Conservation (phyloP, 2,888 invertebrate genomes). For the Fragum fragum region DNA sequence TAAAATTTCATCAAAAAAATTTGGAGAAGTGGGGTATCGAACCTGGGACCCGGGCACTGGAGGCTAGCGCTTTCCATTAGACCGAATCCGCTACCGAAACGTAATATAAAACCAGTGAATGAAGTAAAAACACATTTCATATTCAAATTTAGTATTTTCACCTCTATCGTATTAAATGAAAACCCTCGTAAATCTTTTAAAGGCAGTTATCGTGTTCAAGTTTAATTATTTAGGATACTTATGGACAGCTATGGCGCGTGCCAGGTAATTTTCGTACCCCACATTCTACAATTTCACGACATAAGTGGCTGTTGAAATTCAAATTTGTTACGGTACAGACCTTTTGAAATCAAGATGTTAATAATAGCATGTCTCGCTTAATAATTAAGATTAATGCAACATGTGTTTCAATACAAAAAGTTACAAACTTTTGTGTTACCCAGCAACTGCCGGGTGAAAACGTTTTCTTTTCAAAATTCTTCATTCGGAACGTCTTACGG, state of each 20-base stretch:
- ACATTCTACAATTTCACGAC: background rate
- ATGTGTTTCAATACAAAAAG: constrained; percentile 29
- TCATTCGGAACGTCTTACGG: constrained; percentile 24
- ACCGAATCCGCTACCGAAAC: too few species aligned
- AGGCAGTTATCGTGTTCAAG: constrained; percentile 3
- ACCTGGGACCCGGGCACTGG: too few species aligned
- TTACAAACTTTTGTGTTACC: constrained; percentile 23
- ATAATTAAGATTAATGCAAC: constrained; percentile 33
- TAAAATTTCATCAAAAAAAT: too few species aligned
- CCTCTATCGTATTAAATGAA: background rate
- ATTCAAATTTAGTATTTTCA: background rate
- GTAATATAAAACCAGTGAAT: too few species aligned
- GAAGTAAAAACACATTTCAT: background rate
- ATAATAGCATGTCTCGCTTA: constrained; percentile 19
- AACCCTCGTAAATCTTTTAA: background rate
- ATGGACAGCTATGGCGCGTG: constrained; percentile 18
- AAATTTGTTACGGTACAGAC: constrained; percentile 33
- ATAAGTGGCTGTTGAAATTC: constrained; percentile 29
- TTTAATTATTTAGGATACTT: constrained; percentile 8
- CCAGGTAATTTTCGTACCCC: constrained; percentile 15
- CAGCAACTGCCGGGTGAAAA: constrained; percentile 23
- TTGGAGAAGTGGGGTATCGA: too few species aligned
- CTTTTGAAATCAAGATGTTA: constrained; percentile 23
- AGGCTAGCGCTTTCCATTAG: too few species aligned
- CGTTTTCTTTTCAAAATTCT: constrained; percentile 19